Percentiles rank a stretch among this genome's conserved stretches.
Evolutionary conservation across 1,140 invertebrate genomes (phyloP).

Genomic region (Drosophila dunni): DNA sequence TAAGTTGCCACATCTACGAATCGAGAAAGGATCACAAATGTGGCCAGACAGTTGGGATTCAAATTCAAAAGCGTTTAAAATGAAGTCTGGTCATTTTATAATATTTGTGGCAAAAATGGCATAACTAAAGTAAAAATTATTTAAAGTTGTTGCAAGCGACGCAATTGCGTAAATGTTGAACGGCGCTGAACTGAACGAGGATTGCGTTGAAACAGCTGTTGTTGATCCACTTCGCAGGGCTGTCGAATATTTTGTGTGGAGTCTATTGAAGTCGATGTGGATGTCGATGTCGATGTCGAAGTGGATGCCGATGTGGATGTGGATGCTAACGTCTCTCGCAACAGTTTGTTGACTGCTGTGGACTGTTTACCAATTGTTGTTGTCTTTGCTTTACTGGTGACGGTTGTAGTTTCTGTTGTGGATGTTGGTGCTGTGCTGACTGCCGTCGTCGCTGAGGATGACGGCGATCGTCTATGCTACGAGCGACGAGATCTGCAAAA

Average conservation of each 20-base stretch:
- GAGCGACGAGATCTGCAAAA: slow-evolving; percentile 64
- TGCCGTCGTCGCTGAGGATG: slow-evolving; percentile 35
- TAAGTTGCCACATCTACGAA: background rate
- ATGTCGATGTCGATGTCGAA: slow-evolving; percentile 6
- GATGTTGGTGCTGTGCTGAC: slow-evolving; percentile 8
- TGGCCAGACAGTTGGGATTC: background rate
- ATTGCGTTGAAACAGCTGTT: slow-evolving; percentile 3
- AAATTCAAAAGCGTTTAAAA: background rate
- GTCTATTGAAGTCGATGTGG: slow-evolving; percentile 19
- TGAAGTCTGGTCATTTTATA: too few relatives aligned
- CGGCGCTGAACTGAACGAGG: slow-evolving; percentile 15
- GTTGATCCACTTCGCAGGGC: background rate
- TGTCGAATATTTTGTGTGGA: background rate
- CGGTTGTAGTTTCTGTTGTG: slow-evolving; percentile 14
- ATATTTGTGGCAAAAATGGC: too few relatives aligned
- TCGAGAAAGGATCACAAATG: background rate
- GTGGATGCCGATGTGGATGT: slow-evolving; percentile 13
- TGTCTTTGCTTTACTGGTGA: slow-evolving; percentile 1
- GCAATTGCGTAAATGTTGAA: slow-evolving; percentile 17
- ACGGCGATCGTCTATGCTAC: slow-evolving; percentile 56
- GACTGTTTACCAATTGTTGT: slow-evolving; percentile 12
- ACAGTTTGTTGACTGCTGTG: slow-evolving; percentile 2
- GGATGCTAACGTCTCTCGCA: slow-evolving; percentile 8
- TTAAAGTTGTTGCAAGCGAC: background rate
- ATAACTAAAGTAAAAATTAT: background rate